phyloP scores from a whole-genome alignment of 2,113 vertebrate species.

The Bombycilla garrulus region DNA sequence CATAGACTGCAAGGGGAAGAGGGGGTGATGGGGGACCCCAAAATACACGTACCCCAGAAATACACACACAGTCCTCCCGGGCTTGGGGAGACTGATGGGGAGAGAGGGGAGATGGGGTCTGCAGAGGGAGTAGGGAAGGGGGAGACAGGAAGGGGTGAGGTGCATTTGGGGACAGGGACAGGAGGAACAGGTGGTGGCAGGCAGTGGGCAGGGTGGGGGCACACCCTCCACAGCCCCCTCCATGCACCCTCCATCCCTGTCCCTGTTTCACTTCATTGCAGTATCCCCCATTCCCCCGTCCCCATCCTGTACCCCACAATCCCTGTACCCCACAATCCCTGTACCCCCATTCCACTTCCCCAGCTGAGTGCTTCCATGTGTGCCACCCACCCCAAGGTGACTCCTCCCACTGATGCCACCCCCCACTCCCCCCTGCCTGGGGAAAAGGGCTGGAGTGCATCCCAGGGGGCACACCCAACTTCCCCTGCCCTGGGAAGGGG shows the following conservation, averaged over 20 bases:
- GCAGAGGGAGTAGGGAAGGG: background rate
- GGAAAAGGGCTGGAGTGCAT: too few relatives aligned
- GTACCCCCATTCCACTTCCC: too few relatives aligned
- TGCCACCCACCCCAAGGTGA: background rate
- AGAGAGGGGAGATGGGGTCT: background rate
- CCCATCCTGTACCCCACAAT: too few relatives aligned
- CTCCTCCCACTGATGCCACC: background rate
- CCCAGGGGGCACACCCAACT: too few relatives aligned
- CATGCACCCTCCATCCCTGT: too few relatives aligned
- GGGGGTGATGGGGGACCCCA: background rate
- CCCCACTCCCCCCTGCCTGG: background rate
- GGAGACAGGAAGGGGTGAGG: background rate
- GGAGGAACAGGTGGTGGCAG: background rate
- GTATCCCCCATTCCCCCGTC: background rate
- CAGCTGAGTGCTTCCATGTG: background rate
- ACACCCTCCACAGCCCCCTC: background rate
- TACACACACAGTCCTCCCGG: background rate
- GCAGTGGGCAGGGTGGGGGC: background rate
- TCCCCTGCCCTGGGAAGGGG: too few relatives aligned
- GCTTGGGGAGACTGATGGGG: background rate
- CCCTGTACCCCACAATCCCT: too few relatives aligned
- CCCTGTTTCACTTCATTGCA: background rate
- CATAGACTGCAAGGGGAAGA: constrained; percentile 79
- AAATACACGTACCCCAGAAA: background rate
- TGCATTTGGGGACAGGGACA: background rate